Evolutionary conservation across 2,113 vertebrate genomes (phyloP).

Genomic region (Xiphorhynchus elegans): DNA sequence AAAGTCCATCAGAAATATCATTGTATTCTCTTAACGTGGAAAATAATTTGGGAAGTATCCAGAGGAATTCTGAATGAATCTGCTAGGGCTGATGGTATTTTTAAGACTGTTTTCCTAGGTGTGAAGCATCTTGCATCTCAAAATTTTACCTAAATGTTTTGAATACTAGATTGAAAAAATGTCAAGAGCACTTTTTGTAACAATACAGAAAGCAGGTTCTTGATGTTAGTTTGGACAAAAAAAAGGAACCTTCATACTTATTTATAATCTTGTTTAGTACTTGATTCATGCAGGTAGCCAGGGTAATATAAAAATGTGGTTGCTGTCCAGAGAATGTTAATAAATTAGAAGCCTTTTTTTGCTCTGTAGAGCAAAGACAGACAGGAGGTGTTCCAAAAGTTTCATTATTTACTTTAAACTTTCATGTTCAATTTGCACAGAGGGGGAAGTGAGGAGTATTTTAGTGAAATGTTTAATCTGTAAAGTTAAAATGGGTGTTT

Average conservation of each 20-base stretch:
- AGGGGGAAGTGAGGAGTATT: slow-evolving; percentile 45
- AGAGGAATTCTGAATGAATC: background rate
- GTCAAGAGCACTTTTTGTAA: background rate
- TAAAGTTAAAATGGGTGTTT: slow-evolving; percentile 67
- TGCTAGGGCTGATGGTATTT: background rate
- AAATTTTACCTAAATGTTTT: background rate
- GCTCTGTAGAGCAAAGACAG: background rate
- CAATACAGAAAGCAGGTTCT: background rate
- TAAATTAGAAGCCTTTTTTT: background rate
- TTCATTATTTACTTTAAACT: slow-evolving; percentile 26
- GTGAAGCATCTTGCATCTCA: background rate
- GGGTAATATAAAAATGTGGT: background rate
- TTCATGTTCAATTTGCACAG: background rate
- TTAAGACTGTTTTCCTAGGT: background rate
- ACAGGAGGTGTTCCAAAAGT: background rate
- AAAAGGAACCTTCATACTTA: background rate
- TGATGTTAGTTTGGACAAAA: background rate
- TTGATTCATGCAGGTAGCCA: background rate
- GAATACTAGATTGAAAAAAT: background rate
- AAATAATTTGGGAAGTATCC: background rate
- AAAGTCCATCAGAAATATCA: background rate
- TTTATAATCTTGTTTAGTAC: slow-evolving; percentile 20
- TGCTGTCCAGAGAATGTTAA: slow-evolving; percentile 4
- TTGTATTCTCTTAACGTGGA: background rate
- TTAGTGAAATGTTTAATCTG: slow-evolving; percentile 53